Evolutionary conservation across 2,888 invertebrate genomes (phyloP), one percentile per base, ranked within the genome.

Genomic region (Lissonota sp.): DNA sequence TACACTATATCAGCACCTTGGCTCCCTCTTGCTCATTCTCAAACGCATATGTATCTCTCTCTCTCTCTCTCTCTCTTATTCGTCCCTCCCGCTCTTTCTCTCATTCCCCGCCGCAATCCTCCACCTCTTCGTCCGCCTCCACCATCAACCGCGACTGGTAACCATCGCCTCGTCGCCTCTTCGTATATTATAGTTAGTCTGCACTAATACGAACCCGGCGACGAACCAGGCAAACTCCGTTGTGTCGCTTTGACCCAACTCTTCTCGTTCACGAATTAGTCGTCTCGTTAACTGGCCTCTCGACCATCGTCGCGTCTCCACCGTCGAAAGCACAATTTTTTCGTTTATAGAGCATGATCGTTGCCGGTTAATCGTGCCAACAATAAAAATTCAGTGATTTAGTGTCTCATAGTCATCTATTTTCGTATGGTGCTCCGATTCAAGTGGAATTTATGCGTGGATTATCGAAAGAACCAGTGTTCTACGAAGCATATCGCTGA

Each of bases 231-330:
- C 70, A 39, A 79, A 62, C 80, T 84, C 77, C 67, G 62, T 77
- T 39, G 58, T 76, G 84, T 76, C 83, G 86, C 83, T 79, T 87
- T 83, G 84, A 85, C 85, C 85, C 86, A 86, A 86, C 26, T 26
- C 26, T 26, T 26, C 26, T 26, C 88, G 77, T 66, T 86, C 87
- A 89, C 87, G 89, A 91, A 91, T 91, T 90, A 91, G 91, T 90
- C 90, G 89, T 87, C 89, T 90, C 87, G 88, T 89, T 90, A 89
- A 88, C 86, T 87, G 88, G 88, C 85, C 87, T 86, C 85, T 88
- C 86, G 88, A 26, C 86, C 85, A 84, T 86, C 85, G 57, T 64
- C 73, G 58, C 58, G 37, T n/a, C 37, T n/a, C 14, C 37, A 58
- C 74, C 26, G 26, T 26, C 3, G 26, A 26, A 26, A 3, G 16